These are phyloP conservation scores for Gymnocheta viridis DNA, from an alignment of 2,888 invertebrate species.

Conservation along the genomic window DNA sequence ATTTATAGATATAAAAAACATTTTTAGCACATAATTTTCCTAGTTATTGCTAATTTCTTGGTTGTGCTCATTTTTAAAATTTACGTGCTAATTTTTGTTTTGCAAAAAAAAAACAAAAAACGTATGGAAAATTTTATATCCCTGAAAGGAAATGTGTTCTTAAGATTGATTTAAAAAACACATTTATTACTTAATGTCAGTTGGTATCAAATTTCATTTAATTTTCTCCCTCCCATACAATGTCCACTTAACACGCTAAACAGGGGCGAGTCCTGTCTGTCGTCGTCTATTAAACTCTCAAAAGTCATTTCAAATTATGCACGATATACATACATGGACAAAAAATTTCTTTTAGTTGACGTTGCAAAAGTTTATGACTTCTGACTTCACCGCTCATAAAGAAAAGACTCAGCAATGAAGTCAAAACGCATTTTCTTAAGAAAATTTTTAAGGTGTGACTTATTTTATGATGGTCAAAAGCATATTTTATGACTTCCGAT, in stretches of 20 bases:
- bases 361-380: conserved; percentile 1
- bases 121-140: conserved; percentile 13
- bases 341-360: background rate
- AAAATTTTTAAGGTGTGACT: background rate
- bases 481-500: background rate
- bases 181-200: conserved; percentile 17
- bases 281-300: background rate
- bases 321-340: conserved; percentile 1
- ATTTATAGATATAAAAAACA: conserved; percentile 1
- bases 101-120: background rate
- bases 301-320: background rate
- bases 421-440: background rate
- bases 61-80: background rate
- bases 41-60: conserved; percentile 17
- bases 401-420: background rate
- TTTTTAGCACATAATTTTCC: conserved; percentile 8
- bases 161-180: background rate
- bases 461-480: background rate
- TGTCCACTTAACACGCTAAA: conserved; percentile 46
- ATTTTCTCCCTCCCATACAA: conserved; percentile 13
- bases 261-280: conserved; percentile 43
- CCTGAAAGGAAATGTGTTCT: conserved; percentile 10
- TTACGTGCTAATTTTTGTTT: conserved; percentile 28
- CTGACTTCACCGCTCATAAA: background rate
- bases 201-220: conserved; percentile 41